Base-by-base conservation (phyloP, 2,888 invertebrate genomes). In the Rapana venosa region DNA sequence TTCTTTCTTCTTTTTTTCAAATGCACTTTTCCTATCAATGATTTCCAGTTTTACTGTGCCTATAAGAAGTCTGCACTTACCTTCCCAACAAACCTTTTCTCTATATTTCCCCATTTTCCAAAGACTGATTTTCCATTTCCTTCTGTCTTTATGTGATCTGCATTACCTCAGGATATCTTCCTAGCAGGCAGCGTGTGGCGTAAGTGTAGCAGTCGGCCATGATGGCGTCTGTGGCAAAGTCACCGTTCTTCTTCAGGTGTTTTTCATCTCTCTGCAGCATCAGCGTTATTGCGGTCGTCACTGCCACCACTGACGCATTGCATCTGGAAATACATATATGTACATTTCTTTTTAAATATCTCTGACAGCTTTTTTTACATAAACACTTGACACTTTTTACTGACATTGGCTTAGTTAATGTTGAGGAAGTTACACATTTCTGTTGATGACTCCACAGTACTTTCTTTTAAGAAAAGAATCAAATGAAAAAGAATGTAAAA, bases 261-360 rank as follows among this genome's bases (percentile, higher is more conserved):
- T 93, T 92, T 22, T 93, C 92, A 90, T 94, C 93, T 90, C 93
- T 93, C 91, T 95, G 94, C 85, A 95, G 90, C 93, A 95, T 93
- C 79, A 95, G 89, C 5, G 95, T 94, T 79, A 95, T 93, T 20
- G 94, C 94, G 30, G 93, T 93, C 22, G 95, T 93, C 85, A 95
- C 94, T 20, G 95, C 95, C 79, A 95, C 94, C 93, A 95, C 95
- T 1, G 95, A 95, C n/a, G 95, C 95, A 90, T 94, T 93, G 91
- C 95, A 95, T 87, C 95, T 95, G 92, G 17, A 58, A 89, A 20
- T 8, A 58, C 17, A 66, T 22, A 20, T 8, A 58, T 2, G 13
- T 22, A 47, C 47, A 47, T 8, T 47, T 47, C 4, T 47, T 47
- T 47, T 47, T 47, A 47, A 5, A 74, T 5, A 74, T 26, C 8